These are phyloP conservation scores for Copsychus sechellarum DNA, from an alignment of 2,113 vertebrate genomes.

Conservation along the genomic window DNA sequence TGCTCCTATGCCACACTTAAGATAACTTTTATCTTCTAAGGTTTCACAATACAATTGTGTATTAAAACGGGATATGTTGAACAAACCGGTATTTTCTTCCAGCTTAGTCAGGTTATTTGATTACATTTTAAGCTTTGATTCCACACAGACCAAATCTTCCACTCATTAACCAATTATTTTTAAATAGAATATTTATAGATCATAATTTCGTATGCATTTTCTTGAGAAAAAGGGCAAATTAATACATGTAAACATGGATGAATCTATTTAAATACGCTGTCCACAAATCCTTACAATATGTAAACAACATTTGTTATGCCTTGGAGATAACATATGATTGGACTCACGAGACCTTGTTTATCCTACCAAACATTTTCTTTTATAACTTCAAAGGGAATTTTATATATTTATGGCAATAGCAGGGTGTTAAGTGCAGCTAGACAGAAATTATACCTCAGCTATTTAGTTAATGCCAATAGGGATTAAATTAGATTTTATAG, in stretches of 20 bases:
- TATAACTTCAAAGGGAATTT: slow-evolving; percentile 79
- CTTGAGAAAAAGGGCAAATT: slow-evolving; percentile 70
- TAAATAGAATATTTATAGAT: slow-evolving; percentile 61
- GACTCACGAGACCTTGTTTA: slow-evolving; percentile 73
- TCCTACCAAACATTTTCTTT: slow-evolving; percentile 73
- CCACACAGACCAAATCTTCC: not conserved
- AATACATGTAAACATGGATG: slow-evolving; percentile 72
- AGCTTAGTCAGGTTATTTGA: slow-evolving; percentile 49
- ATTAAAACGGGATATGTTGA: not conserved
- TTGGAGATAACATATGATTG: slow-evolving; percentile 75
- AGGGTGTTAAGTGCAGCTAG: slow-evolving; percentile 76
- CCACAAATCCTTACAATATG: slow-evolving; percentile 71
- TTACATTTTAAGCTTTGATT: slow-evolving; percentile 53
- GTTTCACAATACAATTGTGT: not conserved
- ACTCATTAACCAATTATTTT: slow-evolving; percentile 66
- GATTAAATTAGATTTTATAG: slow-evolving; percentile 83
- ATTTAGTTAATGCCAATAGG: slow-evolving; percentile 78
- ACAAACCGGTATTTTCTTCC: slow-evolving; percentile 50
- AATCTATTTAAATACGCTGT: slow-evolving; percentile 77
- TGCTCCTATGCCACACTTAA: not conserved
- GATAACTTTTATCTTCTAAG: slow-evolving; percentile 12
- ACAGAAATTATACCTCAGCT: slow-evolving; percentile 76
- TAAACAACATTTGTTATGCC: slow-evolving; percentile 81
- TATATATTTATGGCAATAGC: slow-evolving; percentile 76
- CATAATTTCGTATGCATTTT: slow-evolving; percentile 64